These are phyloP conservation scores for Neotoxoptera formosana DNA, from an alignment of 1,140 invertebrate species.

Conservation along the genomic window DNA sequence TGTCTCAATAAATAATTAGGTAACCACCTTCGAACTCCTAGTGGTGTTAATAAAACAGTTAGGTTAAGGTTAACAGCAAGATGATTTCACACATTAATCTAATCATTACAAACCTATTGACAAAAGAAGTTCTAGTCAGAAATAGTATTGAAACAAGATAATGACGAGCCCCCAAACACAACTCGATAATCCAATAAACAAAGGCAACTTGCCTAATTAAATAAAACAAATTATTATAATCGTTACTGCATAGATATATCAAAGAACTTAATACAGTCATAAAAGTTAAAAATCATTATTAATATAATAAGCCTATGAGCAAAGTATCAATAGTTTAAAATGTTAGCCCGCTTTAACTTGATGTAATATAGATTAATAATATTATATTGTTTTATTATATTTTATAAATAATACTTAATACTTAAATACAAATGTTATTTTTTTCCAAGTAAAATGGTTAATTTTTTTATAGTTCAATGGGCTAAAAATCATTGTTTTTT, in stretches of 20 bases:
- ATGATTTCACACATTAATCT: conserved; percentile 42
- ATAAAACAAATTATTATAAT: conserved; percentile 57
- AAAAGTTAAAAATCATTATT: background rate
- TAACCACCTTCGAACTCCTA: conserved; percentile 31
- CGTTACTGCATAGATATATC: conserved; percentile 50
- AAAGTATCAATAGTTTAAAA: background rate
- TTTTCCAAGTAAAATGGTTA: background rate
- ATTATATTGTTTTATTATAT: background rate
- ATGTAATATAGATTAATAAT: background rate
- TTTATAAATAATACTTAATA: background rate
- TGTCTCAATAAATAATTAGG: conserved; percentile 27
- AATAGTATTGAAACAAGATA: conserved; percentile 76
- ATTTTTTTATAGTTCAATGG: background rate
- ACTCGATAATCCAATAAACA: conserved; percentile 76
- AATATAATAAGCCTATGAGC: background rate
- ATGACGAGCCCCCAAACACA: conserved; percentile 79
- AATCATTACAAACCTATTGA: conserved; percentile 51
- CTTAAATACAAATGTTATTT: background rate
- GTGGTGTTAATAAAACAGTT: conserved; percentile 41
- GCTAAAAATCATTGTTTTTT: background rate
- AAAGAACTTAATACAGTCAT: background rate
- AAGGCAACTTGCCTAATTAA: conserved; percentile 73
- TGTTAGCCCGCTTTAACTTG: background rate
- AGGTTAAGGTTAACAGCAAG: conserved; percentile 36
- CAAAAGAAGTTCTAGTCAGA: conserved; percentile 66